Evolutionary conservation across 2,888 invertebrate species (phyloP).

Genomic region (Cephonodes hylas): DNA sequence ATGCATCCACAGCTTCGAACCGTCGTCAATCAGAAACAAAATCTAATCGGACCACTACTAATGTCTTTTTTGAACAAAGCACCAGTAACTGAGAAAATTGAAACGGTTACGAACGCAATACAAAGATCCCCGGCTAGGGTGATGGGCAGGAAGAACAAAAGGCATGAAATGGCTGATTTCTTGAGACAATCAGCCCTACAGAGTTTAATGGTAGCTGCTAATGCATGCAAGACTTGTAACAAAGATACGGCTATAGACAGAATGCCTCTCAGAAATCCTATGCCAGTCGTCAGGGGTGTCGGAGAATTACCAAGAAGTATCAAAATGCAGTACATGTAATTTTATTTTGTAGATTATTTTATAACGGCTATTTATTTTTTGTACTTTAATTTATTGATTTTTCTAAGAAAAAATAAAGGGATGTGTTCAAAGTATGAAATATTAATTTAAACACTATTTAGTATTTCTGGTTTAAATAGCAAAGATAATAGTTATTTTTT

Average conservation of each 20-base stretch:
- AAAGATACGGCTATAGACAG: neutral
- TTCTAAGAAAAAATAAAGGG: neutral
- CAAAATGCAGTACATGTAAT: conserved; percentile 5
- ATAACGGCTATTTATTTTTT: conserved; percentile 4
- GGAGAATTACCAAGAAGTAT: neutral
- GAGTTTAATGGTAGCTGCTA: conserved; percentile 40
- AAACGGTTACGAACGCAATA: conserved; percentile 32
- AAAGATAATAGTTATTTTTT: too few relatives aligned
- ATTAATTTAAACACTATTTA: neutral
- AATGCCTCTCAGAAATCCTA: conserved; percentile 8
- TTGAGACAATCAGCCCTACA: conserved; percentile 44
- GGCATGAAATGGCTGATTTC: conserved; percentile 39
- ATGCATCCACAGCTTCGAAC: conserved; percentile 17
- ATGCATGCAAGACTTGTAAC: conserved; percentile 24
- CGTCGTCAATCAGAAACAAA: conserved; percentile 11
- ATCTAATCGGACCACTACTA: conserved; percentile 16
- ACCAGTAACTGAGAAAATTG: conserved; percentile 34
- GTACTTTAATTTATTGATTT: neutral
- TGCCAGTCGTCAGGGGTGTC: neutral
- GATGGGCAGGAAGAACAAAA: conserved; percentile 23
- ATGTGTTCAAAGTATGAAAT: neutral
- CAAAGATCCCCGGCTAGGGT: conserved; percentile 33
- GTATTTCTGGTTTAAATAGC: too few relatives aligned
- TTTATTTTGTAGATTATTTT: neutral
- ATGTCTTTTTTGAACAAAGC: conserved; percentile 22